Conservation (phyloP, 2,888 invertebrate genomes). For the Yponomeuta malinellus region DNA sequence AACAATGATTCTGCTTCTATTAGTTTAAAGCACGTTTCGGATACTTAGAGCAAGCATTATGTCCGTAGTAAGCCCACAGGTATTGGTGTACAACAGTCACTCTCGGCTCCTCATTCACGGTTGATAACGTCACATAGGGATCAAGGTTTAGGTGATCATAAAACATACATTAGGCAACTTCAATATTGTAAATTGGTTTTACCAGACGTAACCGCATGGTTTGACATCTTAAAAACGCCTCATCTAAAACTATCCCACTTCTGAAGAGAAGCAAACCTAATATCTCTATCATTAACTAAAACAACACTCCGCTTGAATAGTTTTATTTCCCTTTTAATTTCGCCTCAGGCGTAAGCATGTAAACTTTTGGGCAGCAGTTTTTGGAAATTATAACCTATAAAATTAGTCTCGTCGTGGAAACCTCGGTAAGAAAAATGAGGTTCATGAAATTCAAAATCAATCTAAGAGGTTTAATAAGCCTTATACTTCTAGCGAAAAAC, state of each 20-base stretch:
- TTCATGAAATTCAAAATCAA: too few relatives aligned
- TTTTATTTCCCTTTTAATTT: slow-evolving; percentile 53
- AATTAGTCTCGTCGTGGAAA: too few relatives aligned
- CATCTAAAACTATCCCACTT: not conserved
- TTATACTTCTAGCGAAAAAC: too few relatives aligned
- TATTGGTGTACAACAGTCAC: slow-evolving; percentile 10
- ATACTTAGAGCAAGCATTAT: not conserved
- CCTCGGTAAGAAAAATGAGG: too few relatives aligned
- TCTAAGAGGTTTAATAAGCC: too few relatives aligned
- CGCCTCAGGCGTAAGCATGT: slow-evolving; percentile 30
- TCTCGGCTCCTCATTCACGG: slow-evolving; percentile 18
- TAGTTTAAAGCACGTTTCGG: not conserved
- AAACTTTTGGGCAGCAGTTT: slow-evolving; percentile 6
- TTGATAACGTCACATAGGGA: not conserved
- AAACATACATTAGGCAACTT: not conserved
- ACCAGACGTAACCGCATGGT: slow-evolving; percentile 30
- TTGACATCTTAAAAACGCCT: slow-evolving; percentile 16
- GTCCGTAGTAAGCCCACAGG: not conserved
- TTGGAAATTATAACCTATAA: too few relatives aligned
- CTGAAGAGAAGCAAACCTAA: slow-evolving; percentile 22
- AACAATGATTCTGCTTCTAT: too few relatives aligned
- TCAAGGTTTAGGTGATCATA: not conserved
- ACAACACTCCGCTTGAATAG: slow-evolving; percentile 58
- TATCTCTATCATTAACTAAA: slow-evolving; percentile 32
- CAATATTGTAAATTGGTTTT: not conserved